A percentile compares a stretch with the other conserved stretches of the same genome.
Conservation (phyloP, 2,113 vertebrate genomes). For the Thamnophis sirtalis region DNA sequence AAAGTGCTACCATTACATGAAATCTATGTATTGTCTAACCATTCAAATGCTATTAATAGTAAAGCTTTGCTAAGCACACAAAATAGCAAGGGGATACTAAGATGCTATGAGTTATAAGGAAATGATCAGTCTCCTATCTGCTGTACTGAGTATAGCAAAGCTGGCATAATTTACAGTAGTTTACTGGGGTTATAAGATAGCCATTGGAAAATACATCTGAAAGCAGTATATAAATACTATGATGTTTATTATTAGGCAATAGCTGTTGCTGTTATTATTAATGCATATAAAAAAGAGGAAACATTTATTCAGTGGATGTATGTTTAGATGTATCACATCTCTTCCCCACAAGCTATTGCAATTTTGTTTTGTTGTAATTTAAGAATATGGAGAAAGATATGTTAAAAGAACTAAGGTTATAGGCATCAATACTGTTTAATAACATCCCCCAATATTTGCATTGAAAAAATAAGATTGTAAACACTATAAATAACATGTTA, state of each 20-base stretch:
- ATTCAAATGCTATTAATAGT: not conserved
- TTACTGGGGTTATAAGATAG: not conserved
- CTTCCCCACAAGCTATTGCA: not conserved
- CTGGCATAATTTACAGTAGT: not conserved
- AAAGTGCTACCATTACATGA: not conserved
- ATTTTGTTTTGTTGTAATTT: not conserved
- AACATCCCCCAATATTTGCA: not conserved
- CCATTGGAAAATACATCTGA: not conserved
- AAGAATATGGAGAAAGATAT: not conserved
- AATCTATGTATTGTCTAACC: not conserved
- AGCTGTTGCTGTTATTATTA: not conserved
- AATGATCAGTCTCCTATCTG: not conserved
- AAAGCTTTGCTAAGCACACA: not conserved
- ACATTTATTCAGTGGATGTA: not conserved
- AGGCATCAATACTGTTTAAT: not conserved
- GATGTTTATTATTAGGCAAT: not conserved
- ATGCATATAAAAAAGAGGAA: not conserved
- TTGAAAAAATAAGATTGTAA: not conserved
- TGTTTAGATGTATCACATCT: not conserved
- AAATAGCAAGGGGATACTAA: not conserved
- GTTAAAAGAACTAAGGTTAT: not conserved
- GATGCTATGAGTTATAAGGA: not conserved
- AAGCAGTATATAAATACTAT: not conserved
- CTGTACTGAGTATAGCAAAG: not conserved
- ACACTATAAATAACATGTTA: not conserved